Evolutionary conservation across 2,113 vertebrate species (phyloP), one percentile per base, ranked within the genome.

Genomic region (Entomyzon cyanotis): DNA sequence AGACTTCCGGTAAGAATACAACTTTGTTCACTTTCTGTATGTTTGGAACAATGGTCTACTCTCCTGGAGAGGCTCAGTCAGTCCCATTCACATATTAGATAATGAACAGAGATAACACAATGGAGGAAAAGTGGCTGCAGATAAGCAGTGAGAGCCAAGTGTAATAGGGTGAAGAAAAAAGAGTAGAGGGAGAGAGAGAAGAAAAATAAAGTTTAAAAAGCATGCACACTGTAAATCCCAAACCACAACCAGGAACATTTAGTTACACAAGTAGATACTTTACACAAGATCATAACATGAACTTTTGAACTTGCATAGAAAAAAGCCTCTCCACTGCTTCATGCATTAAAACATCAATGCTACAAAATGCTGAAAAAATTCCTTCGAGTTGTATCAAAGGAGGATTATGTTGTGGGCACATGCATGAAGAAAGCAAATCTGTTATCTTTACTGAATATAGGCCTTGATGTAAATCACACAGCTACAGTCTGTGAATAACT

Each of bases 371-470:
- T 71, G 37, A 80, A 89, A 93, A 94, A 92, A 90, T 8, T 68
- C 55, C 82, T 85, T 93, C 62, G 60, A 75, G 55, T 65, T 69
- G 69, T 65, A 39, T 94, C 85, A 95, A 95, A 95, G 82, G 46
- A 79, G 62, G 53, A 90, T 86, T 96, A 92, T 83, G 53, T 17
- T 90, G 80, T 28, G 49, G 69, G 68, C 65, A 89, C 63, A 77
- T 13, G 27, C 55, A 84, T 8, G 71, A 88, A 93, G 87, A 95
- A 94, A 93, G 86, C 87, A 92, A 93, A 93, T 81, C 70, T 93
- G 77, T 89, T 95, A 95, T 92, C 77, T 94, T 97, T 87, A 80
- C 64, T 95, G 95, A 93, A 90, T 85, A 94, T 80, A 95, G 90
- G 85, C 87, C 84, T 88, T 88, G 93, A 96, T 93, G 89, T 93